These are phyloP conservation scores for Paralvinella palmiformis DNA, from an alignment of 1,140 invertebrate species.

Conservation along the genomic window DNA sequence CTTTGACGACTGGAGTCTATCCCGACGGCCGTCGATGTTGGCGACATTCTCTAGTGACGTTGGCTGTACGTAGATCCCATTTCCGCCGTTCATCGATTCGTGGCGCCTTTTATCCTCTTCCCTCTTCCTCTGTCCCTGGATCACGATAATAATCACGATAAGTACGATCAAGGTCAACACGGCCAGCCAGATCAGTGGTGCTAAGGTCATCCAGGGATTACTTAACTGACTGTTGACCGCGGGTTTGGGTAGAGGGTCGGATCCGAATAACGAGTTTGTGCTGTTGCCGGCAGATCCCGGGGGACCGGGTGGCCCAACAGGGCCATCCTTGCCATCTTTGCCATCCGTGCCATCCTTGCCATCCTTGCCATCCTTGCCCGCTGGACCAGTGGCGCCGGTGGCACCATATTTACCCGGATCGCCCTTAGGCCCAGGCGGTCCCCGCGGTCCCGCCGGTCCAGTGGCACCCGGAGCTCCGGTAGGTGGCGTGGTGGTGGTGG, in stretches of 20 bases:
- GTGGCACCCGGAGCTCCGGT: slow-evolving; percentile 4
- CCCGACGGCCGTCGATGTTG: not conserved
- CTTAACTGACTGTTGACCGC: not conserved
- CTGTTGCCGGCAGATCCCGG: not conserved
- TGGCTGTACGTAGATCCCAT: not conserved
- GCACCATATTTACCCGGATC: not conserved
- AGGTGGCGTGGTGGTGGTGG: not conserved
- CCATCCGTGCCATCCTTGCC: not conserved
- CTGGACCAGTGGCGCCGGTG: not conserved
- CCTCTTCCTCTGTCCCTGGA: not conserved
- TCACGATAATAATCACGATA: slow-evolving; percentile 2
- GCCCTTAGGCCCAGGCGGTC: not conserved
- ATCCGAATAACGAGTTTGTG: not conserved
- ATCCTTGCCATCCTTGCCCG: not conserved
- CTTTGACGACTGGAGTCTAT: not conserved
- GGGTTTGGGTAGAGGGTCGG: not conserved
- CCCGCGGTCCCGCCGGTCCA: not conserved
- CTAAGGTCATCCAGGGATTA: not conserved
- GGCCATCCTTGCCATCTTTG: not conserved
- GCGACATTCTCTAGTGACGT: not conserved
- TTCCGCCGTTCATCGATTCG: not conserved
- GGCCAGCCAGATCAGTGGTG: slow-evolving; percentile 7
- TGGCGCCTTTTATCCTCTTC: not conserved
- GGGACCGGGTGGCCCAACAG: not conserved
- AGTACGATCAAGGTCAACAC: slow-evolving; percentile 5